Conservation (phyloP, 2,888 invertebrate species). For the Cenopis cana region DNA sequence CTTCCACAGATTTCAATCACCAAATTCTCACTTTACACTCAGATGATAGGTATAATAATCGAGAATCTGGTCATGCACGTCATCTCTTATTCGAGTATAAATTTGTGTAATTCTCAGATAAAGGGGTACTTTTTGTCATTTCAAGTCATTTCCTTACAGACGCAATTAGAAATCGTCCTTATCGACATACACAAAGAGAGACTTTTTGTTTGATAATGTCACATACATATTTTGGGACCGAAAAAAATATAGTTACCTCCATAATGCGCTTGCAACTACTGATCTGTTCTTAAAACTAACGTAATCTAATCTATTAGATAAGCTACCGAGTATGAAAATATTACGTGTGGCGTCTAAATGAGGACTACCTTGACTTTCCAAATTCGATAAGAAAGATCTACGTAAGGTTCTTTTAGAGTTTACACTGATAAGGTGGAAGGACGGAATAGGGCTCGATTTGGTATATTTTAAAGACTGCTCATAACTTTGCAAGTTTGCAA, state of each 20-base stretch:
- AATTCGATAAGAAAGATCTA: constrained; percentile 26
- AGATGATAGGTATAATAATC: not conserved
- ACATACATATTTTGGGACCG: not conserved
- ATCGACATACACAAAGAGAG: too few species aligned
- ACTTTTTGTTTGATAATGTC: too few species aligned
- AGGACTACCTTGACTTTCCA: constrained; percentile 26
- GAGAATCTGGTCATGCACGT: not conserved
- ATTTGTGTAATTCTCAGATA: too few species aligned
- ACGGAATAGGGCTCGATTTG: not conserved
- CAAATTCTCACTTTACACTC: not conserved
- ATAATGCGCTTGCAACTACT: constrained; percentile 49
- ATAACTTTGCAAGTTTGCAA: too few species aligned
- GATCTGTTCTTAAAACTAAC: constrained; percentile 29
- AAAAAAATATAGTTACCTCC: constrained; percentile 49
- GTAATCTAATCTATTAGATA: constrained; percentile 52
- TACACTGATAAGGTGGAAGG: not conserved
- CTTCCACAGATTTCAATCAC: not conserved
- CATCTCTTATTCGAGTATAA: too few species aligned
- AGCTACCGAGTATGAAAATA: constrained; percentile 33
- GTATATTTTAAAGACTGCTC: too few species aligned
- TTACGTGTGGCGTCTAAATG: constrained; percentile 11
- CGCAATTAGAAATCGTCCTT: too few species aligned
- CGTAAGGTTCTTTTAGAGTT: not conserved
- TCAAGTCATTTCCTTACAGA: too few species aligned
- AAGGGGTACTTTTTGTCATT: too few species aligned